These are phyloP conservation scores for Grapholita molesta DNA, from an alignment of 1,140 invertebrate genomes.

Conservation along the genomic window DNA sequence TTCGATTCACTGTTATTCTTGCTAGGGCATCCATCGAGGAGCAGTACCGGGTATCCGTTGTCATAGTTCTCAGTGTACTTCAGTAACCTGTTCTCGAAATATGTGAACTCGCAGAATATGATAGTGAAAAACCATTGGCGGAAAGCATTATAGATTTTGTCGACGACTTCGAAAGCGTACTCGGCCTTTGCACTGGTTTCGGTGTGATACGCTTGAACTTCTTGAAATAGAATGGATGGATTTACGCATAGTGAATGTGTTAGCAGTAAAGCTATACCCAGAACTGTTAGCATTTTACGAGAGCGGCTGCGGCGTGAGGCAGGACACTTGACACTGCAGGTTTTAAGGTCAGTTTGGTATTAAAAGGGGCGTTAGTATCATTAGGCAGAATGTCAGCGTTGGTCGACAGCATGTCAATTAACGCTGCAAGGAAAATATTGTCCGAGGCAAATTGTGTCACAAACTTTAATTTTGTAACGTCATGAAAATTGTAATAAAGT, in stretches of 20 bases:
- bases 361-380: conserved; percentile 39
- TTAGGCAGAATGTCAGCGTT: conserved; percentile 44
- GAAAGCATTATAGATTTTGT: conserved; percentile 67
- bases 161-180: conserved; percentile 54
- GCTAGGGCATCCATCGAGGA: conserved; percentile 58
- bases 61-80: conserved; percentile 62
- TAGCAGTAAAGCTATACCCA: conserved; percentile 29
- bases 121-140: conserved; percentile 67
- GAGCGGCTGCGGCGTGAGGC: conserved; percentile 24
- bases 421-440: conserved; percentile 35
- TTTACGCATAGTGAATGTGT: conserved; percentile 27
- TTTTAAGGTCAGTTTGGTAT: conserved; percentile 44
- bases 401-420: conserved; percentile 44
- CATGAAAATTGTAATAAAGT: not conserved
- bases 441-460: conserved; percentile 14
- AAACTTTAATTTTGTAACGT: not conserved
- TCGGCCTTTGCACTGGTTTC: conserved; percentile 48
- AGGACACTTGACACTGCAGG: conserved; percentile 36
- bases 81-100: conserved; percentile 66
- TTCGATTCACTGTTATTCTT: conserved; percentile 48
- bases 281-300: conserved; percentile 41
- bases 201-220: conserved; percentile 52
- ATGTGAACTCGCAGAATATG: conserved; percentile 67
- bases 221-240: conserved; percentile 36
- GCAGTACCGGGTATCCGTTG: conserved; percentile 60